A percentile compares a stretch with the other conserved stretches of the same genome.
phyloP scores from a whole-genome alignment of 2,797 vertebrate species.

The Sarcoramphus papa region DNA sequence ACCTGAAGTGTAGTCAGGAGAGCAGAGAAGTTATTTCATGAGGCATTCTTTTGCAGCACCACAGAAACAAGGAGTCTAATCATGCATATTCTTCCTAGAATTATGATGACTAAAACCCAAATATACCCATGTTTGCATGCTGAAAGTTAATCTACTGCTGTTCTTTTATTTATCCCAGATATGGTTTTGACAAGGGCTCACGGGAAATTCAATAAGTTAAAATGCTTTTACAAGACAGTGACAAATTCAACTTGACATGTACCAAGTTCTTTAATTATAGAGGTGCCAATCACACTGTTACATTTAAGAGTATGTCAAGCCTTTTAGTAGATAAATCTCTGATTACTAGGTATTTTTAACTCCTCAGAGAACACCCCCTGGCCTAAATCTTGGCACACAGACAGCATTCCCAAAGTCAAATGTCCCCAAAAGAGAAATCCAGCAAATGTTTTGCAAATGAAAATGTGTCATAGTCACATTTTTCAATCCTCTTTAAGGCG shows the following conservation, averaged over 20 bases:
- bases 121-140: conserved; percentile 1
- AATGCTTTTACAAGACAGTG: conserved; percentile 60
- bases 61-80: conserved; percentile 30
- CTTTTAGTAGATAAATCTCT: conserved; percentile 50
- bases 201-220: conserved; percentile 54
- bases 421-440: background rate
- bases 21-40: background rate
- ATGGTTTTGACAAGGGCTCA: conserved; percentile 57
- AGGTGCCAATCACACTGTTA: conserved; percentile 26
- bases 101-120: conserved; percentile 26
- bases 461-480: conserved; percentile 38
- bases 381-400: conserved; percentile 44
- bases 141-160: conserved; percentile 12
- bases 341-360: conserved; percentile 42
- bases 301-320: conserved; percentile 35
- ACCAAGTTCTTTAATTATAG: conserved; percentile 59
- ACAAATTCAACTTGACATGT: conserved; percentile 60
- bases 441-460: conserved; percentile 42
- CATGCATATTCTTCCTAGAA: conserved; percentile 10
- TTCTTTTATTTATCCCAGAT: conserved; percentile 52
- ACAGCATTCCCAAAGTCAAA: conserved; percentile 4
- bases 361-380: background rate
- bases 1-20: background rate
- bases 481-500: background rate
- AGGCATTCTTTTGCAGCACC: background rate